These are phyloP conservation scores for Ylistrum balloti DNA, from an alignment of 1,140 invertebrate species.

Conservation along the genomic window DNA sequence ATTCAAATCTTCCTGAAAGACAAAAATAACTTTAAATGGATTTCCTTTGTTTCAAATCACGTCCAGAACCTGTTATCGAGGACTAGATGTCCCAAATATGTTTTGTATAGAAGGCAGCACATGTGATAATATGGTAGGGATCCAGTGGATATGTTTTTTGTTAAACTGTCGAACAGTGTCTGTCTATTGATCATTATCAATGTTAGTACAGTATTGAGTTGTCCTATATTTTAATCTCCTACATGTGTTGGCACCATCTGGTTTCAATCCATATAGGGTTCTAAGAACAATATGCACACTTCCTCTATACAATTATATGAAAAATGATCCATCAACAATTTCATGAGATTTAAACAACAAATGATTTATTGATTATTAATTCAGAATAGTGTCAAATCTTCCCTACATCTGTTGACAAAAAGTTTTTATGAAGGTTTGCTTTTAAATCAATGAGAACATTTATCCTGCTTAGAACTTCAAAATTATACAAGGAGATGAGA, in stretches of 20 bases:
- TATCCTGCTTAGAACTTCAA: neutral
- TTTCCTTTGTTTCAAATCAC: neutral
- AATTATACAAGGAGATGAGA: neutral
- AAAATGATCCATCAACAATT: neutral
- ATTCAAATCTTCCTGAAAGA: neutral
- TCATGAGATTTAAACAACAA: neutral
- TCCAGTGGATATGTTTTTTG: neutral
- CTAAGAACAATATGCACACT: conserved; percentile 16
- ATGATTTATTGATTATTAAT: neutral
- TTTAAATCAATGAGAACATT: neutral
- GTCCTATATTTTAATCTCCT: neutral
- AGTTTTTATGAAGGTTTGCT: neutral
- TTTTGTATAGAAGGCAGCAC: neutral
- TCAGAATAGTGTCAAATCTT: neutral
- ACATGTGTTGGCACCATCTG: neutral
- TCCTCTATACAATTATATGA: neutral
- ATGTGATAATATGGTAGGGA: neutral
- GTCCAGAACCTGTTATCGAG: neutral
- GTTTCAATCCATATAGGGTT: neutral
- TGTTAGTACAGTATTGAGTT: neutral
- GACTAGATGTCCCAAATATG: neutral
- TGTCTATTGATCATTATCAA: neutral
- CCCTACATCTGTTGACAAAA: conserved; percentile 14
- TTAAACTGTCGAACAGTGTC: neutral
- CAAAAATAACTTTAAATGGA: conserved; percentile 19